A percentile compares a stretch with the other conserved stretches of the same genome.
These are phyloP conservation scores for Elephantulus edwardii DNA, from an alignment of 2,113 vertebrate genomes.

Conservation along the genomic window DNA sequence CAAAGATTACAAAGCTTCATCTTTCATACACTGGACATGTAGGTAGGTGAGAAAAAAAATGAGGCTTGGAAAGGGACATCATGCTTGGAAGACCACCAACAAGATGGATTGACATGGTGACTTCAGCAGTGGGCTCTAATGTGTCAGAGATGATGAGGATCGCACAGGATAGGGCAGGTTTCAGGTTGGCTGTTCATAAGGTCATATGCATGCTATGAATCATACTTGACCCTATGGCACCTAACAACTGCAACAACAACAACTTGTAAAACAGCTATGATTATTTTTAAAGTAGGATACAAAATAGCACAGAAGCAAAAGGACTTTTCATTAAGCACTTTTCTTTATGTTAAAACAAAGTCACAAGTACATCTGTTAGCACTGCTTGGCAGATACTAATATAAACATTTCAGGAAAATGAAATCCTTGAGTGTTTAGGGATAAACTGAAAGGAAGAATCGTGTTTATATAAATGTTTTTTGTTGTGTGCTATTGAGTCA, in stretches of 20 bases:
- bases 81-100: no score
- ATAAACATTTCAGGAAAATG: constrained; percentile 35
- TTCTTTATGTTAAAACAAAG: background rate
- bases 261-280: constrained; percentile 32
- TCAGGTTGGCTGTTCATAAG: no score
- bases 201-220: background rate
- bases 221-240: background rate
- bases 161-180: no score
- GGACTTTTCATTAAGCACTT: background rate
- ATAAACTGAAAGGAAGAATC: constrained; percentile 30
- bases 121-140: no score
- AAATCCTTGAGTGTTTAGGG: background rate
- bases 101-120: no score
- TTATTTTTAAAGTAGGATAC: background rate
- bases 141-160: no score
- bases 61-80: no score
- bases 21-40: no score
- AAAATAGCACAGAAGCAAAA: constrained; percentile 15
- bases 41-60: no score
- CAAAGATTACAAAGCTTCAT: no score
- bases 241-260: background rate
- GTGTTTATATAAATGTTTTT: constrained; percentile 36
- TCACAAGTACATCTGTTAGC: background rate
- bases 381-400: background rate
- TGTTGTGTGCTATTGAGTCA: no score